Percentiles rank a stretch among this genome's conserved stretches.
Evolutionary conservation across 1,140 invertebrate genomes (phyloP).

Genomic region (Penaeus vannamei): DNA sequence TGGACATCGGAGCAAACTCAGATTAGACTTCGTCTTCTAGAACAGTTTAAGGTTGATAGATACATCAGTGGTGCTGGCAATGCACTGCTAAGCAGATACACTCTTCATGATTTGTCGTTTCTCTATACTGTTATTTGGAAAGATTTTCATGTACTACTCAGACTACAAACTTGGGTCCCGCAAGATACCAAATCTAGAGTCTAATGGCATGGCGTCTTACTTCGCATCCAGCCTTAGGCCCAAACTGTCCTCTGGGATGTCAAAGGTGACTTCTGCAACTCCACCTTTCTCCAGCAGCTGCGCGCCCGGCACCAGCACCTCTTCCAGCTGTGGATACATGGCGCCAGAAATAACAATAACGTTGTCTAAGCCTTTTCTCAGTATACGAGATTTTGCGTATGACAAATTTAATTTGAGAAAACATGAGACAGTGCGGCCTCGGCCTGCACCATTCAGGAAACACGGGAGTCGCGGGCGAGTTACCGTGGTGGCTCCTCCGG

Average conservation of each 20-base stretch:
- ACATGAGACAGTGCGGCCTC: neutral
- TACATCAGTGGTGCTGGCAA: no score
- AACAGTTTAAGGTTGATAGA: neutral
- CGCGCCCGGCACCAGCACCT: conserved; percentile 35
- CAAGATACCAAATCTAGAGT: neutral
- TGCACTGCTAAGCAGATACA: no score
- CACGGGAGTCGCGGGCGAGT: neutral
- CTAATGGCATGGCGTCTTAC: conserved; percentile 26
- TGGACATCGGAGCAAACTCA: neutral
- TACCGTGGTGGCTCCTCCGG: conserved; percentile 46
- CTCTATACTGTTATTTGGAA: no score
- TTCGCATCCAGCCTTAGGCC: conserved; percentile 51
- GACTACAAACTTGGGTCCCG: no score
- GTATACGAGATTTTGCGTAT: neutral
- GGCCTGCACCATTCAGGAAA: neutral
- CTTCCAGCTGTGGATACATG: conserved; percentile 45
- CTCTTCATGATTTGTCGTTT: no score
- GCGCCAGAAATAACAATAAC: neutral
- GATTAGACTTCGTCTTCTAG: neutral
- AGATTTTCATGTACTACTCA: no score
- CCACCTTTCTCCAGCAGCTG: conserved; percentile 46
- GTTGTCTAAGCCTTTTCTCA: neutral
- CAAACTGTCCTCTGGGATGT: conserved; percentile 47
- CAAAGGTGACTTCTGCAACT: conserved; percentile 42
- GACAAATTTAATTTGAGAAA: neutral